Evolutionary conservation across 2,113 vertebrate genomes (phyloP).

Genomic region (Carollia perspicillata): DNA sequence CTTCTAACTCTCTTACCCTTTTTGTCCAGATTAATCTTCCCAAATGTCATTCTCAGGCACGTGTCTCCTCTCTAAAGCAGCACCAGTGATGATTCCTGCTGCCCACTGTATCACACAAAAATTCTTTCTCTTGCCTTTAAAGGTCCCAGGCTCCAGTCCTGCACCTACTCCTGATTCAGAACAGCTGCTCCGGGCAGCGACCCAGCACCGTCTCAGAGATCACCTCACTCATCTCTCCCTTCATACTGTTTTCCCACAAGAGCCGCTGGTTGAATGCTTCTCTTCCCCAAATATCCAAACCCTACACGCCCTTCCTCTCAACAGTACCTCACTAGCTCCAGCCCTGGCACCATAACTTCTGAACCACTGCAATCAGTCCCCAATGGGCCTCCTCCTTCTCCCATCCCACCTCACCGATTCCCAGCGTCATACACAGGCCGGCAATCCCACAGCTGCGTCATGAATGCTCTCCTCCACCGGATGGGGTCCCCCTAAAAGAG

Average conservation of each 20-base stretch:
- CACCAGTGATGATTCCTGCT: not conserved
- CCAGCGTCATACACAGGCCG: not conserved
- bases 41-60: not conserved
- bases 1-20: not conserved
- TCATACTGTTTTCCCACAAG: not conserved
- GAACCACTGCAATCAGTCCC: not conserved
- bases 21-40: not conserved
- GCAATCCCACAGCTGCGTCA: fast-evolving
- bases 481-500: not conserved
- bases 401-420: not conserved
- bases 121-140: not conserved
- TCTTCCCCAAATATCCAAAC: not conserved
- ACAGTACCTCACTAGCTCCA: not conserved
- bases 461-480: not conserved
- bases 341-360: not conserved
- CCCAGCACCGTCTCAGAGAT: no score
- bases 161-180: not conserved
- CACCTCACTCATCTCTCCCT: not conserved
- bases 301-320: not conserved
- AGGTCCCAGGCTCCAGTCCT: not conserved
- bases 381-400: not conserved
- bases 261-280: not conserved
- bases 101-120: not conserved
- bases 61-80: not conserved
- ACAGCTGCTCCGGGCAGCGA: not conserved